Conservation (phyloP, 2,797 vertebrate genomes). For the Salmo trutta region DNA sequence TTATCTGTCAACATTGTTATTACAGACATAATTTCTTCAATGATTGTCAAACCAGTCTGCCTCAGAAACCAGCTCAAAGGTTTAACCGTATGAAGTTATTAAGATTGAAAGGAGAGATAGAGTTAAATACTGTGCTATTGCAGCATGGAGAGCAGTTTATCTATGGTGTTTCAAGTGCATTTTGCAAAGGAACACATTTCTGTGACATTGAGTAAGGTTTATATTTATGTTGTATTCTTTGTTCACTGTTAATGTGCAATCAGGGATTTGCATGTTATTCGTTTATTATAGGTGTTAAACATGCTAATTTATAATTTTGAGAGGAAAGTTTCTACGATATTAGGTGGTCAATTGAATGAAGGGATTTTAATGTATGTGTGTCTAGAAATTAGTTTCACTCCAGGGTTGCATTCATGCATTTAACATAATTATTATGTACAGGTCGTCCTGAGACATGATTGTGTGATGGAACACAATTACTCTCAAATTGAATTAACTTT, state of each 20-base stretch:
- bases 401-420: slow-evolving; percentile 35
- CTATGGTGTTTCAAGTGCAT: not conserved
- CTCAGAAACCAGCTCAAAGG: slow-evolving; percentile 22
- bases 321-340: slow-evolving; percentile 4
- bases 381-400: not conserved
- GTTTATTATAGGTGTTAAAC: not conserved
- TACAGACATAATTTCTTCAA: slow-evolving; percentile 10
- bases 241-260: slow-evolving; percentile 6
- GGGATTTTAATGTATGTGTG: not conserved
- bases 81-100: slow-evolving; percentile 10
- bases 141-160: not conserved
- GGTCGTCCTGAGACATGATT: slow-evolving; percentile 1
- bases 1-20: slow-evolving; percentile 13
- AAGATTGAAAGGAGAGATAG: slow-evolving; percentile 9
- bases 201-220: not conserved
- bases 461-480: slow-evolving; percentile 18
- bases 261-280: not conserved
- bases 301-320: slow-evolving; percentile 15
- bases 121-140: not conserved
- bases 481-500: slow-evolving; percentile 25
- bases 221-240: not conserved
- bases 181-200: slow-evolving; percentile 10
- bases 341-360: slow-evolving; percentile 19
- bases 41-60: slow-evolving; percentile 24
- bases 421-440: slow-evolving; percentile 31